Percentiles rank a stretch among this genome's conserved stretches.
phyloP scores from a whole-genome alignment of 2,113 vertebrate species.

The Amazona vittata region DNA sequence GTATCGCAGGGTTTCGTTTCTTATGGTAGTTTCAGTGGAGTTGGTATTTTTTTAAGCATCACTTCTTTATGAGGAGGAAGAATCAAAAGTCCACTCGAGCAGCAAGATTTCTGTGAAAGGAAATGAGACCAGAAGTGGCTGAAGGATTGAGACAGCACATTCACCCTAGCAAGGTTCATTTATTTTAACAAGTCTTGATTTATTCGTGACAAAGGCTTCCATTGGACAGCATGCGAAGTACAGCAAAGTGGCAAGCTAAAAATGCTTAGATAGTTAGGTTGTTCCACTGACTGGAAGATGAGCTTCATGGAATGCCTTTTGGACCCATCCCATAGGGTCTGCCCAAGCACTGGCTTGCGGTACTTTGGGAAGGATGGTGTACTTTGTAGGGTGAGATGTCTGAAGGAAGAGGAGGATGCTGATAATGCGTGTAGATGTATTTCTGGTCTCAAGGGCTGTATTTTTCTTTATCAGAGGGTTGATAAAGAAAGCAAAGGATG shows the following conservation, averaged over 20 bases:
- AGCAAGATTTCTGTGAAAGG: neutral
- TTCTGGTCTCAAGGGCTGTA: neutral
- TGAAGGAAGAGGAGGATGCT: neutral
- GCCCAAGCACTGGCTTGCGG: neutral
- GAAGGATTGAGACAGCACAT: neutral
- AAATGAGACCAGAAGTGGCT: neutral
- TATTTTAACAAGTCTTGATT: neutral
- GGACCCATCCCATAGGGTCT: neutral
- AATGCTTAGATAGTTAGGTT: neutral
- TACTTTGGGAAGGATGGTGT: neutral
- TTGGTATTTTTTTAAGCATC: neutral
- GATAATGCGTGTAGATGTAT: rapidly evolving
- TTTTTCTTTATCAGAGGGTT: neutral
- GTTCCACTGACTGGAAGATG: neutral
- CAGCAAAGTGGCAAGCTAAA: neutral
- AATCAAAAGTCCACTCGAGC: neutral
- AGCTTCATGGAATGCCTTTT: neutral
- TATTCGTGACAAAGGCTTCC: neutral
- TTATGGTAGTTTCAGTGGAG: neutral
- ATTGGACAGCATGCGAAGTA: neutral
- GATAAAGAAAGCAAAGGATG: neutral
- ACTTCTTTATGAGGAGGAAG: neutral
- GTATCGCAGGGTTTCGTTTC: rapidly evolving
- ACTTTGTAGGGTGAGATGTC: neutral
- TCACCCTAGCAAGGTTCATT: neutral